Percentiles rank a stretch among this genome's conserved stretches.
phyloP scores from a whole-genome alignment of 2,888 invertebrate species.

The Fabriciana adippe region DNA sequence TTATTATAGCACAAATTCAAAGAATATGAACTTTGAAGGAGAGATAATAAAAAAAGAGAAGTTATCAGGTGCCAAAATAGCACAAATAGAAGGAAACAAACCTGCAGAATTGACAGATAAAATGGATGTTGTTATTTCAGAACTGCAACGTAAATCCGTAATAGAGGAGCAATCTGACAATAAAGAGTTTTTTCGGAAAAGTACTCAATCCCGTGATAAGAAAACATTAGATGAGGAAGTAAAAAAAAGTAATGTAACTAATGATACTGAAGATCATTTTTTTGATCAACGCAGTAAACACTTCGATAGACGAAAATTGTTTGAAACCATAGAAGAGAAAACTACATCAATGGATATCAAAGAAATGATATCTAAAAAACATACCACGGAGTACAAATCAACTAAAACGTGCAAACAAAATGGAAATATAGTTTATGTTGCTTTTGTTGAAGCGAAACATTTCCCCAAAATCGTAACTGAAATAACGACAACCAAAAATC shows the following conservation, averaged over 20 bases:
- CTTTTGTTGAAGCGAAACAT: slow-evolving; percentile 14
- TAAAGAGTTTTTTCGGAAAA: slow-evolving; percentile 39
- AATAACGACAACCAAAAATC: slow-evolving; percentile 4
- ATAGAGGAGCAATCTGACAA: slow-evolving; percentile 48
- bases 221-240: slow-evolving; percentile 57
- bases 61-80: slow-evolving; percentile 65
- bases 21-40: slow-evolving; percentile 19
- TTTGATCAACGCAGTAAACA: slow-evolving; percentile 13
- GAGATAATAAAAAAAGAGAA: slow-evolving; percentile 31
- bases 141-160: slow-evolving; percentile 64
- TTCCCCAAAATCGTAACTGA: slow-evolving; percentile 5
- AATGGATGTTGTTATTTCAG: slow-evolving; percentile 69
- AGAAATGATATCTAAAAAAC: slow-evolving; percentile 35
- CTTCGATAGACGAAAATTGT: slow-evolving; percentile 50
- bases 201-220: slow-evolving; percentile 57
- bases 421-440: slow-evolving; percentile 22
- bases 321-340: slow-evolving; percentile 38
- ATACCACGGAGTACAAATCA: slow-evolving; percentile 35
- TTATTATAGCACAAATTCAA: neutral
- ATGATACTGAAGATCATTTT: slow-evolving; percentile 16
- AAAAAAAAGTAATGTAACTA: neutral
- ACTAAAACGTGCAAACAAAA: slow-evolving; percentile 18
- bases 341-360: slow-evolving; percentile 46
- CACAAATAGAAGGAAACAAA: slow-evolving; percentile 64
- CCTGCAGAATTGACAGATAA: slow-evolving; percentile 64